These are phyloP conservation scores for Physocephala rufipes DNA, from an alignment of 2,888 invertebrate genomes.

Conservation along the genomic window DNA sequence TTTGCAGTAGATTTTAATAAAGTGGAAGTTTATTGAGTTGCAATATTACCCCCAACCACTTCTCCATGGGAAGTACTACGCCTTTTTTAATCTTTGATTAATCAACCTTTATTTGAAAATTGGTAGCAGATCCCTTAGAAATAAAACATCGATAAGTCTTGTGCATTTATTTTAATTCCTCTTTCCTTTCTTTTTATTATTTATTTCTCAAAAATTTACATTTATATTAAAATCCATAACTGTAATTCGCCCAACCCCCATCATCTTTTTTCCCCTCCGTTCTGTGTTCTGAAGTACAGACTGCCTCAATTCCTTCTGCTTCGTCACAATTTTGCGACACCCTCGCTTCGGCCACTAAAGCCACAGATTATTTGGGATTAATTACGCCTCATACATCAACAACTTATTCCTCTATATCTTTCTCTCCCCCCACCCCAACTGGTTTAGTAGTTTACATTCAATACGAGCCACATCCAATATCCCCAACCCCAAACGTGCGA, in stretches of 20 bases:
- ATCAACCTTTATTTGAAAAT: too few species aligned
- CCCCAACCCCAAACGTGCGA: too few species aligned
- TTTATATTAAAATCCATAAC: slow-evolving; percentile 38
- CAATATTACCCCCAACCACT: too few species aligned
- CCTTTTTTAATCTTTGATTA: too few species aligned
- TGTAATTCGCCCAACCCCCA: not conserved
- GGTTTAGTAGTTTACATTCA: slow-evolving; percentile 12
- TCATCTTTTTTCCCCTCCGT: not conserved
- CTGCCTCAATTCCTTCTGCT: not conserved
- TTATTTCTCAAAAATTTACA: slow-evolving; percentile 17
- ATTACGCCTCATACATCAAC: slow-evolving; percentile 64
- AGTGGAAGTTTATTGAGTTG: too few species aligned
- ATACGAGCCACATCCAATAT: not conserved
- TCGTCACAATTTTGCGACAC: slow-evolving; percentile 29
- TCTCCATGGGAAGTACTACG: too few species aligned
- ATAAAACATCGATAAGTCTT: slow-evolving; percentile 6
- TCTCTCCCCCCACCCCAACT: not conserved
- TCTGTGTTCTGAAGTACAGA: not conserved
- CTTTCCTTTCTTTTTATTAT: not conserved
- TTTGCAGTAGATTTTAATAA: not conserved
- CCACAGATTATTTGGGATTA: slow-evolving; percentile 60
- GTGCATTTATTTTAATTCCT: not conserved
- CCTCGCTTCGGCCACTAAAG: slow-evolving; percentile 46
- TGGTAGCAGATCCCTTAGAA: too few species aligned
- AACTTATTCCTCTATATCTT: slow-evolving; percentile 35